Evolutionary conservation across 1,140 invertebrate genomes (phyloP).

Genomic region (Danaus plexippus): DNA sequence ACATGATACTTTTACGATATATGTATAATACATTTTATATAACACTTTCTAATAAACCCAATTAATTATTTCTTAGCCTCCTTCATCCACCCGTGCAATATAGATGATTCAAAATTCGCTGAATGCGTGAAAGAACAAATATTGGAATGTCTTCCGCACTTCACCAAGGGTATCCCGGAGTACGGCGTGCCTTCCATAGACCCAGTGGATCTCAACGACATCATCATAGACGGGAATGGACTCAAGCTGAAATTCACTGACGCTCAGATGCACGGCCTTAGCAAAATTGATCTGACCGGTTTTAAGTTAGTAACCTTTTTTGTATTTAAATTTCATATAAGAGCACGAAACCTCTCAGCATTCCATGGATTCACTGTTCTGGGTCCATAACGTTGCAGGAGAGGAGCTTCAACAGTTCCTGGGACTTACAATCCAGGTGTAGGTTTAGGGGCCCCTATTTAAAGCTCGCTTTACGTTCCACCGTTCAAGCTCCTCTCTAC

Average conservation of each 20-base stretch:
- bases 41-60: neutral
- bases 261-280: conserved; percentile 45
- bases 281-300: conserved; percentile 32
- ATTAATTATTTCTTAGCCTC: conserved; percentile 55
- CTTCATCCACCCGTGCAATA: conserved; percentile 66
- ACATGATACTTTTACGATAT: no score
- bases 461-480: no score
- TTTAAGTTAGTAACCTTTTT: conserved; percentile 44
- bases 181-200: conserved; percentile 56
- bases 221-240: conserved; percentile 49
- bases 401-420: no score
- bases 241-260: conserved; percentile 46
- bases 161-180: conserved; percentile 66
- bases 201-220: conserved; percentile 57
- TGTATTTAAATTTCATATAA: no score
- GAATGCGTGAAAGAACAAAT: conserved; percentile 65
- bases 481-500: no score
- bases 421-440: no score
- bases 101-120: conserved; percentile 50
- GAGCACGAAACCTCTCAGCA: no score
- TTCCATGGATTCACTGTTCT: no score
- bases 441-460: no score
- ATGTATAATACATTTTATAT: no score
- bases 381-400: no score
- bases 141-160: conserved; percentile 48